Base-by-base conservation (phyloP, 2,113 vertebrate species). In the Noturus placidus region DNA sequence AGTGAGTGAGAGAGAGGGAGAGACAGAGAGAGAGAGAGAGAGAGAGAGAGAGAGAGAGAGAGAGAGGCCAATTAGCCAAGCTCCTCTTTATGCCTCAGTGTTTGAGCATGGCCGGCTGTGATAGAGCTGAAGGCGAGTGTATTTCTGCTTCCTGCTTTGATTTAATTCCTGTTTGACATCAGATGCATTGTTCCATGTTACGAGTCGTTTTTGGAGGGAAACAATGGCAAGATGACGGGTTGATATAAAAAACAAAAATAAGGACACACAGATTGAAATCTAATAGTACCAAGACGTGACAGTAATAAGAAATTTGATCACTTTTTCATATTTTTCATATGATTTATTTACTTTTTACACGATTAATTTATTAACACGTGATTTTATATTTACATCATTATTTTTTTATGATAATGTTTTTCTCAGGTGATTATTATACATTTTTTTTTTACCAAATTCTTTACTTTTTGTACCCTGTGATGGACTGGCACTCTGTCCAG, bases 81-180 rank as follows among this genome's bases (percentile, higher is more conserved):
- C 77, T 61, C 42, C 70, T 83, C 86, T 90, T 83, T 2, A 86
- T 88, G 84, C 77, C 50, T 70, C 52, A 5, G 74, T 30, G 69
- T 83, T 38, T 57, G 63, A 11, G 70, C 67, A n/a, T 33, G 83
- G 22, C 57, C 65, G 83, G 33, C 78, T 59, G 59, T n/a, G 83
- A 82, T 57, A 69, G 78, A 80, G 65, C 78, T 76, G 25, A 67
- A 84, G 81, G 33, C 61, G 56, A 88, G 42, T 20, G 22, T 54
- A 20, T 17, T 83, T 80, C 67, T 54, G 25, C 33, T n/a, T 25
- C 63, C 22, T 25, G 72, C 85, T 86, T 74, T 86, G 87, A 79
- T 84, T 74, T 87, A 76, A 82, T 87, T 82, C 80, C 63, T 52
- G 86, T 42, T 65, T 35, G 38, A 87, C 67, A 67, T 84, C 57